Conservation (phyloP, 2,888 invertebrate species). For the Sarcophaga subvicina region DNA sequence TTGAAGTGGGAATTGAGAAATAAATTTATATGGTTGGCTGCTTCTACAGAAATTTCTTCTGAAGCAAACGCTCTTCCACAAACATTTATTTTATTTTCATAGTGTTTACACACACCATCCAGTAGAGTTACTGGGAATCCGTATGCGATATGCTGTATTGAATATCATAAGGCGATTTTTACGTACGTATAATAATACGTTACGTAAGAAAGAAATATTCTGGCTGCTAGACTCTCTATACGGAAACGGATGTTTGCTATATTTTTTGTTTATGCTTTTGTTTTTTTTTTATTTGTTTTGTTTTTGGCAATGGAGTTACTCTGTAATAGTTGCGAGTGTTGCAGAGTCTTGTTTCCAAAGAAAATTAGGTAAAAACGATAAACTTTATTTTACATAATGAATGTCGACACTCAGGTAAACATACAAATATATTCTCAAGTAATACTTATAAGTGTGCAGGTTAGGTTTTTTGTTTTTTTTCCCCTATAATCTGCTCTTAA, state of each 20-base stretch:
- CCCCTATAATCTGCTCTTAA: not conserved
- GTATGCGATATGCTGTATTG: not conserved
- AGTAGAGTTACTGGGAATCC: not conserved
- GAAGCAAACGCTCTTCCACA: not conserved
- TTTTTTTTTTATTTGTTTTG: not conserved
- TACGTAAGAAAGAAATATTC: not conserved
- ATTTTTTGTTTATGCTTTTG: not conserved
- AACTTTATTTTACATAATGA: conserved; percentile 65
- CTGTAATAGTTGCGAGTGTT: not conserved
- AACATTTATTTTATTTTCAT: conserved; percentile 46
- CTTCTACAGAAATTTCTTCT: conserved; percentile 47
- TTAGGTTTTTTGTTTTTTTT: not conserved
- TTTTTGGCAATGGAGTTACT: too few species aligned
- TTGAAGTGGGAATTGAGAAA: conserved; percentile 81
- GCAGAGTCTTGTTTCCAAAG: conserved; percentile 30
- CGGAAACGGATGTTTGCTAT: conserved; percentile 46
- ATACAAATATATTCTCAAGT: not conserved
- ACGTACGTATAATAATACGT: not conserved
- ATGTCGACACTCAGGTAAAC: conserved; percentile 2
- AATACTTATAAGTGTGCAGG: not conserved
- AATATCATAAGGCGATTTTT: not conserved
- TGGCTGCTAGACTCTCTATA: not conserved
- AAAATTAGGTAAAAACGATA: conserved; percentile 78
- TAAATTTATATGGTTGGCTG: conserved; percentile 73
- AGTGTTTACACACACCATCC: conserved; percentile 27